These are phyloP conservation scores for Gallinago solitaria DNA, from an alignment of 2,797 vertebrate species.

Conservation along the genomic window DNA sequence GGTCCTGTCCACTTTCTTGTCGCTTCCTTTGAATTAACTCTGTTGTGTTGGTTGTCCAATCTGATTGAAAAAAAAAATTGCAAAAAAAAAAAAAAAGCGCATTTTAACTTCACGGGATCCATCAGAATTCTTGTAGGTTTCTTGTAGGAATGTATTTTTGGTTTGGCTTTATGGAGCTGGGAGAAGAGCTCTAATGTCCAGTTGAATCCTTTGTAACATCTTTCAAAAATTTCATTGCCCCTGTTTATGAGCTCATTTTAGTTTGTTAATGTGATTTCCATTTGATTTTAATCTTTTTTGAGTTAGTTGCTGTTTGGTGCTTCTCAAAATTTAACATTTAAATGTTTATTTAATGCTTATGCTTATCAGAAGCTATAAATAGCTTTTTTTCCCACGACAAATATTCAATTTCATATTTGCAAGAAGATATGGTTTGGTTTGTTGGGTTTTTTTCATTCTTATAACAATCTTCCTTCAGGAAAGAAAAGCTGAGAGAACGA, in stretches of 20 bases:
- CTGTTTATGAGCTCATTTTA: not conserved
- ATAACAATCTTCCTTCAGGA: not conserved
- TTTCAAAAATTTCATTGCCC: not conserved
- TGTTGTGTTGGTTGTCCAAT: not conserved
- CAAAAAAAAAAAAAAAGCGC: not conserved
- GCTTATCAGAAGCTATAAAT: not conserved
- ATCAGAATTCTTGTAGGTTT: not conserved
- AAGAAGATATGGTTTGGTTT: not conserved
- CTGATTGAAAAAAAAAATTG: not conserved
- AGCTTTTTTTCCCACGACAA: not conserved
- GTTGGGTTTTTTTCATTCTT: not conserved
- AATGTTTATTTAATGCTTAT: not conserved
- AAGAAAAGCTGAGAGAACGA: not conserved
- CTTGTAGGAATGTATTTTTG: not conserved
- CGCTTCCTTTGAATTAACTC: not conserved
- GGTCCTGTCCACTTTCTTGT: not conserved
- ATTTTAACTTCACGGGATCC: not conserved
- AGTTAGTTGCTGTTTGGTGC: not conserved
- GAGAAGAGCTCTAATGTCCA: not conserved
- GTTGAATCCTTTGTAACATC: not conserved
- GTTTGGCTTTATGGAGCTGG: not conserved
- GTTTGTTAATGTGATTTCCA: not conserved
- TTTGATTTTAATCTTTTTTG: not conserved
- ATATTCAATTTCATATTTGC: not conserved
- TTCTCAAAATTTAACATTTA: not conserved